Conservation (phyloP, 2,113 vertebrate genomes). For the Nesogale talazaci region DNA sequence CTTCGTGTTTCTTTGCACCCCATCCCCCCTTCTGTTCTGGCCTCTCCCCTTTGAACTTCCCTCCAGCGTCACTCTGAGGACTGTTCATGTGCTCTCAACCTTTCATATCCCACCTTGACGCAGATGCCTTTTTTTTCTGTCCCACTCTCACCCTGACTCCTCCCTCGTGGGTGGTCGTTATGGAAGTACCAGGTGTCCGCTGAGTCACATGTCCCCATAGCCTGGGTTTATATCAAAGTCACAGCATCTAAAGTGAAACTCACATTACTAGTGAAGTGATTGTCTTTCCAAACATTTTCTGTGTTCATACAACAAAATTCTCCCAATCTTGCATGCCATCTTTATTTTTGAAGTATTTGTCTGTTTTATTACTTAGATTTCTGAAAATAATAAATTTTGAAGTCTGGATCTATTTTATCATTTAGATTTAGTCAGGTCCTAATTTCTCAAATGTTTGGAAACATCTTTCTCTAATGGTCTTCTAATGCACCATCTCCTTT, state of each 20-base stretch:
- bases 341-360: constrained; percentile 14
- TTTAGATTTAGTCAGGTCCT: constrained; percentile 12
- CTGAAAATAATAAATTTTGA: neutral
- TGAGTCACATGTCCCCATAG: neutral
- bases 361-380: constrained; percentile 31
- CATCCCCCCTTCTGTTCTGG: too few species aligned
- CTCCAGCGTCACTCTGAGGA: too few species aligned
- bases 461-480: neutral
- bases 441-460: neutral
- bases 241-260: neutral
- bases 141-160: neutral
- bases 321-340: neutral
- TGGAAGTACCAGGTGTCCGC: neutral
- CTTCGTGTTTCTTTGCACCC: too few species aligned
- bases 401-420: neutral
- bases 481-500: neutral
- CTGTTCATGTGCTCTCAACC: too few species aligned
- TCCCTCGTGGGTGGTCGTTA: neutral
- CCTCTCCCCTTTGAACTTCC: too few species aligned
- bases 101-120: too few species aligned
- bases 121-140: too few species aligned
- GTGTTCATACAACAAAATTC: neutral
- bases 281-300: neutral
- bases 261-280: neutral
- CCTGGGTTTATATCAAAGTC: neutral